Percentiles rank a stretch among this genome's conserved stretches.
These are phyloP conservation scores for Neolamprologus hecqui DNA, from an alignment of 2,113 vertebrate species.

Conservation along the genomic window DNA sequence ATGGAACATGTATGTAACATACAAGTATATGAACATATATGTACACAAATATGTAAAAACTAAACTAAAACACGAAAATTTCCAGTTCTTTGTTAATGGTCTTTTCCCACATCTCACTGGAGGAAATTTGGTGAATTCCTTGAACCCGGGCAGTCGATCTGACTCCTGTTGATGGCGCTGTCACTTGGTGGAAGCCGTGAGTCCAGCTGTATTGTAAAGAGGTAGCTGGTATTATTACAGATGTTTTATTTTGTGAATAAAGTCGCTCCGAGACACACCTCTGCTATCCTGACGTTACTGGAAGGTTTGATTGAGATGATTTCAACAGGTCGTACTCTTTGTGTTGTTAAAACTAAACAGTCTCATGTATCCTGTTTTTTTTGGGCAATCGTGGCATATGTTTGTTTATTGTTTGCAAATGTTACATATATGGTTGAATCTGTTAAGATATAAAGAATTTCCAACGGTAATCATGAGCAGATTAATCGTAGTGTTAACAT, in stretches of 20 bases:
- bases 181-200: neutral
- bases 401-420: neutral
- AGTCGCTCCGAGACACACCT: rapidly evolving
- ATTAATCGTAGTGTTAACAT: neutral
- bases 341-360: neutral
- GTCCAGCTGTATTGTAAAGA: neutral
- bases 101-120: neutral
- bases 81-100: neutral
- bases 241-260: neutral
- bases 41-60: neutral
- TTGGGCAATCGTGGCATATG: neutral
- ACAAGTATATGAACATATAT: rapidly evolving
- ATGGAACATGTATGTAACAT: neutral
- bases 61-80: neutral
- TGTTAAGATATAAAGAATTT: neutral
- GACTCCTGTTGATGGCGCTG: neutral
- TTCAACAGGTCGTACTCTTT: neutral
- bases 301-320: neutral
- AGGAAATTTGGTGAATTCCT: rapidly evolving
- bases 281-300: neutral
- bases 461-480: rapidly evolving
- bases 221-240: neutral
- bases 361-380: rapidly evolving
- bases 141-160: neutral
- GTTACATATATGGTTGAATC: neutral